phyloP scores from a whole-genome alignment of 1,140 invertebrate species.

The Oncopeltus fasciatus region DNA sequence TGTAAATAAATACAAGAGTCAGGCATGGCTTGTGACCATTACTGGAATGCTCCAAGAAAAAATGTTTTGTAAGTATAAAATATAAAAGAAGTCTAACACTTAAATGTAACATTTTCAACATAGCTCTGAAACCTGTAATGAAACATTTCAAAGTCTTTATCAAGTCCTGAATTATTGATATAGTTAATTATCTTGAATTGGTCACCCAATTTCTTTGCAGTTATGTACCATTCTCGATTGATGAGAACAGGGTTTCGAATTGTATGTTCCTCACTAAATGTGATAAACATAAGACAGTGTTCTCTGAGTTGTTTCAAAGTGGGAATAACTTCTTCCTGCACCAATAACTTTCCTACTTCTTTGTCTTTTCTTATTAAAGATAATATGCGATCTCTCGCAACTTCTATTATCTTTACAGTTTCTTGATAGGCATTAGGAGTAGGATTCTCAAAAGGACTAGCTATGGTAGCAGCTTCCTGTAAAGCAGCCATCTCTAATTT shows the following conservation, averaged over 20 bases:
- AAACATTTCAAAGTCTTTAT: conserved; percentile 9
- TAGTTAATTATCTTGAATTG: conserved; percentile 4
- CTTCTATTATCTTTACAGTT: conserved; percentile 6
- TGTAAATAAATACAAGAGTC: no score
- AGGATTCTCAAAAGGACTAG: background rate
- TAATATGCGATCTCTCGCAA: background rate
- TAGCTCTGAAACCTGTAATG: conserved; percentile 5
- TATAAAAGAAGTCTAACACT: no score
- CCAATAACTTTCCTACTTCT: background rate
- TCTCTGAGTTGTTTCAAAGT: background rate
- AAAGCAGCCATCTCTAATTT: background rate
- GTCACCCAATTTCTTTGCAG: background rate
- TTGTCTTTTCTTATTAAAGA: conserved; percentile 3
- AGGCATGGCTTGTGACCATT: no score
- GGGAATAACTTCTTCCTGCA: background rate
- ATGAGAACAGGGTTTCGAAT: background rate
- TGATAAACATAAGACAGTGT: conserved; percentile 3
- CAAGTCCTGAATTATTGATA: background rate
- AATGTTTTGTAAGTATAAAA: no score
- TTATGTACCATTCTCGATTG: conserved; percentile 5
- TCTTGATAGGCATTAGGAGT: conserved; percentile 2
- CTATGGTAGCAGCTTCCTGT: background rate
- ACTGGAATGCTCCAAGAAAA: no score
- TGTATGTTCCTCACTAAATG: background rate
- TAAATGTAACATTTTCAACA: background rate